Evolutionary conservation across 2,113 vertebrate genomes (phyloP).

Genomic region (Stigmatopora argus): DNA sequence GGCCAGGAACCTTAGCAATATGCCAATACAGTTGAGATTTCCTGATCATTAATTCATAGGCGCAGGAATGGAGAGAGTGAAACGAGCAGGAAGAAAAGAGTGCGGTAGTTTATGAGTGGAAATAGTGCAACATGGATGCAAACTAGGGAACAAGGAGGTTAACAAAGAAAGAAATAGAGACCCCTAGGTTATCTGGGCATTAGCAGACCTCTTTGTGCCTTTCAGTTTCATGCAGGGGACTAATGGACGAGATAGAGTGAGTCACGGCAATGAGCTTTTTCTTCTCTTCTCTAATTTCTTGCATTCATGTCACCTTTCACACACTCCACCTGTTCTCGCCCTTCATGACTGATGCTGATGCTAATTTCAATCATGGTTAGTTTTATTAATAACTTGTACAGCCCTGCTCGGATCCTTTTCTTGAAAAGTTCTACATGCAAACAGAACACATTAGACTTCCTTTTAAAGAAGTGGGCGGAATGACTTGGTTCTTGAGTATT

Average conservation of each 20-base stretch:
- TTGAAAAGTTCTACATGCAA: background rate
- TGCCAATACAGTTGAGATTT: slow-evolving; percentile 22
- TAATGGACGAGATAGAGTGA: slow-evolving; percentile 64
- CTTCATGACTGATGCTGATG: slow-evolving; percentile 31
- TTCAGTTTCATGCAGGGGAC: slow-evolving; percentile 37
- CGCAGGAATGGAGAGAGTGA: background rate
- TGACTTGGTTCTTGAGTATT: slow-evolving; percentile 11
- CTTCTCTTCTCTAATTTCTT: slow-evolving; percentile 25
- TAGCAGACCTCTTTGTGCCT: slow-evolving; percentile 56
- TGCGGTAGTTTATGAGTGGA: slow-evolving; percentile 1
- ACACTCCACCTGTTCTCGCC: slow-evolving; percentile 13
- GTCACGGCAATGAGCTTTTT: slow-evolving; percentile 50
- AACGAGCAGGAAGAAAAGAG: slow-evolving; percentile 1
- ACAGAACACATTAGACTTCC: background rate
- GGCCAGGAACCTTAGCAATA: slow-evolving; percentile 13
- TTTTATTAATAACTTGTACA: slow-evolving; percentile 35
- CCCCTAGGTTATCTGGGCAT: slow-evolving; percentile 59
- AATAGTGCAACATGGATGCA: slow-evolving; percentile 8
- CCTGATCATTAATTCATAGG: slow-evolving; percentile 11
- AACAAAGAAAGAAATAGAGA: slow-evolving; percentile 15
- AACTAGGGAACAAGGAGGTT: slow-evolving; percentile 11
- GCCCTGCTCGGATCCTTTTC: background rate
- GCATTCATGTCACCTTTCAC: slow-evolving; percentile 29
- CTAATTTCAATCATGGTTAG: slow-evolving; percentile 39
- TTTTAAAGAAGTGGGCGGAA: background rate